Conservation (phyloP, 64 coral and sea anemone species). For the Actinia equina region DNA sequence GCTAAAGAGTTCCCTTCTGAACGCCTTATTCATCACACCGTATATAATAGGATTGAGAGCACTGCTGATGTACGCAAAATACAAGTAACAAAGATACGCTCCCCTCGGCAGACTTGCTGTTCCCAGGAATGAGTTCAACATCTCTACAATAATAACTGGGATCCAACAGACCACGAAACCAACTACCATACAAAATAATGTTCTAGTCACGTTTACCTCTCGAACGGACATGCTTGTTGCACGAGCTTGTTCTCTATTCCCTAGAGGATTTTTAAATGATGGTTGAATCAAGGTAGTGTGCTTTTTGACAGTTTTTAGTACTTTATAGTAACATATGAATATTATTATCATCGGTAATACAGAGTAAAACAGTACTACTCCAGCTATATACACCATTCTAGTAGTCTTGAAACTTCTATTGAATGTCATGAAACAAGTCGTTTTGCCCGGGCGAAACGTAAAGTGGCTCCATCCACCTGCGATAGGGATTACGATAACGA, state of each 20-base stretch:
- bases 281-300: not conserved
- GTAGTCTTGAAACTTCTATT: not conserved
- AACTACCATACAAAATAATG: slow-evolving; percentile 24
- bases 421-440: slow-evolving; percentile 6
- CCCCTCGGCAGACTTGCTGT: not conserved
- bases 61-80: slow-evolving; percentile 24
- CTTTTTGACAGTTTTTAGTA: not conserved
- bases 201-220: slow-evolving; percentile 43
- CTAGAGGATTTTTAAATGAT: not conserved
- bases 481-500: not conserved
- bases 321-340: not conserved
- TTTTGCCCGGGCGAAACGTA: slow-evolving; percentile 7
- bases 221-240: not conserved
- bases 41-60: slow-evolving; percentile 53
- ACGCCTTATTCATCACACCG: slow-evolving; percentile 47
- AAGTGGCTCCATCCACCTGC: not conserved
- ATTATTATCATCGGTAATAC: not conserved
- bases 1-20: not conserved
- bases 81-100: slow-evolving; percentile 38
- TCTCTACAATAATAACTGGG: slow-evolving; percentile 26
- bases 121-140: not conserved
- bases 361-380: not conserved
- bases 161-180: slow-evolving; percentile 23
- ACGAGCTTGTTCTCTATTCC: not conserved
- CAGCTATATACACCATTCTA: not conserved